These are phyloP conservation scores for Ochotona curzoniae DNA, from an alignment of 2,113 vertebrate species.

Conservation along the genomic window DNA sequence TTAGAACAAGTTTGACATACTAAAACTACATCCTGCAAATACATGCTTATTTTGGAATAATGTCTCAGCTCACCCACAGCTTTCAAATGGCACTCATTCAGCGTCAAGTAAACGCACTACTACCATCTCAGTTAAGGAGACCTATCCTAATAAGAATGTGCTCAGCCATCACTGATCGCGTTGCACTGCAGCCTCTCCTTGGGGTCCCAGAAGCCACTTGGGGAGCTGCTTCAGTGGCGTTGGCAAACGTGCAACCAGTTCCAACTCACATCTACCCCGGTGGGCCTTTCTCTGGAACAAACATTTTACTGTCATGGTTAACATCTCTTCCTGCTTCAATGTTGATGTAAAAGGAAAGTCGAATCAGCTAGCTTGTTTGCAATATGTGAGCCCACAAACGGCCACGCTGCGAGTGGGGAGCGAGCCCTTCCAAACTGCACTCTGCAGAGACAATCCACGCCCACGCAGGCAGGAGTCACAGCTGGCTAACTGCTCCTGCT, in stretches of 20 bases:
- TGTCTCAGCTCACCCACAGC: not conserved
- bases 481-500: not conserved
- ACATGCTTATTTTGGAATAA: not conserved
- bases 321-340: not conserved
- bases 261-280: not conserved
- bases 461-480: not conserved
- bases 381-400: not conserved
- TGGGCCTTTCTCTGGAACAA: not conserved
- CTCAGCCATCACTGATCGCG: not conserved
- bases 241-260: not conserved
- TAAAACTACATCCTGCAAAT: not conserved
- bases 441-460: not conserved
- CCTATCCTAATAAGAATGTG: not conserved
- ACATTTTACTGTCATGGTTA: slow-evolving; percentile 14
- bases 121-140: not conserved
- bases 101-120: not conserved
- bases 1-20: not conserved
- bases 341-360: not conserved
- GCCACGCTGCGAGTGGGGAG: not conserved
- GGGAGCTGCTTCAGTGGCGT: not conserved
- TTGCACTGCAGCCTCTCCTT: not conserved
- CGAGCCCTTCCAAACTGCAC: not conserved
- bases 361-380: not conserved
- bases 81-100: not conserved
- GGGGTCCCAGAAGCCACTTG: not conserved